Conservation (phyloP, 2,113 vertebrate genomes). For the Amazona vittata region DNA sequence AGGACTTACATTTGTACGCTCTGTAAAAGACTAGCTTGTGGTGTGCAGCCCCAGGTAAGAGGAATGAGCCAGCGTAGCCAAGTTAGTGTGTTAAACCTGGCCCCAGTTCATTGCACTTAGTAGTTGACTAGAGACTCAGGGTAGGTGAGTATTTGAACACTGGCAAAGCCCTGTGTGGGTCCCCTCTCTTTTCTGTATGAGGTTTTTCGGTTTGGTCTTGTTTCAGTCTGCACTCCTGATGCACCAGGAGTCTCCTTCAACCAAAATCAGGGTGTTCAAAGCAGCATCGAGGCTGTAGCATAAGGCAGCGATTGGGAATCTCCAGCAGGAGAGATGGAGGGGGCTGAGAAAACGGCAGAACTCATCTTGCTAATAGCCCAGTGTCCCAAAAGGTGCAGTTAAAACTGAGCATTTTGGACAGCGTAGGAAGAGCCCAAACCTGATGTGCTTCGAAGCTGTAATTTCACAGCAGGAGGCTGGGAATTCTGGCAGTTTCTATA, state of each 20-base stretch:
- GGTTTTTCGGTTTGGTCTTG: background rate
- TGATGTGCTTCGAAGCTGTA: background rate
- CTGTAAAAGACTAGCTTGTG: background rate
- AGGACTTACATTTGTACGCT: fast-evolving
- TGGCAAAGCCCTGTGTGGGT: background rate
- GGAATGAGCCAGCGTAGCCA: background rate
- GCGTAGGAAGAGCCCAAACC: background rate
- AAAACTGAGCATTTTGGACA: background rate
- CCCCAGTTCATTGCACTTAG: background rate
- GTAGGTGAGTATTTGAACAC: background rate
- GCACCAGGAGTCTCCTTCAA: background rate
- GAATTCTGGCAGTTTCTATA: background rate
- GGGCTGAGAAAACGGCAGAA: background rate
- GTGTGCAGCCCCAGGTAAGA: background rate
- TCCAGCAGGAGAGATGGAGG: background rate
- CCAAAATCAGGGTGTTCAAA: background rate
- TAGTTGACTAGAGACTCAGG: background rate
- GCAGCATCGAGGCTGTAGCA: background rate
- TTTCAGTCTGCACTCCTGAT: background rate
- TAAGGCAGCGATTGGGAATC: background rate
- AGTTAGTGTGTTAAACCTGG: background rate
- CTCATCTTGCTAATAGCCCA: background rate
- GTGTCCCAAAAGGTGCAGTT: background rate
- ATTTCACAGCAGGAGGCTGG: background rate
- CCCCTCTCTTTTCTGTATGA: background rate